Conservation (phyloP, 2,113 vertebrate genomes). For the Lutjanus erythropterus region DNA sequence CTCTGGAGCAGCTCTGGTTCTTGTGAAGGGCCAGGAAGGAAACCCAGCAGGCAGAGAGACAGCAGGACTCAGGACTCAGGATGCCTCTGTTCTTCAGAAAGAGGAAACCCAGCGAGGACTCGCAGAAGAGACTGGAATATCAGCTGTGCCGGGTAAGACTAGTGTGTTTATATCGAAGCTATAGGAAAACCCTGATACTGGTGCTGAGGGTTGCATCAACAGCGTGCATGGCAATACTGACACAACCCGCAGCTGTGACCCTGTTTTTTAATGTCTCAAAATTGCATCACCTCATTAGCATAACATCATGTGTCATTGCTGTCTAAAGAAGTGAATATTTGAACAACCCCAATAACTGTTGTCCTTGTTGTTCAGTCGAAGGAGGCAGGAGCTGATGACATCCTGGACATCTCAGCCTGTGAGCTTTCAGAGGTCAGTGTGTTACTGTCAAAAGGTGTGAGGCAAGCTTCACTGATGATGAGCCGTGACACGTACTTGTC, state of each 20-base stretch:
- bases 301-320: not conserved
- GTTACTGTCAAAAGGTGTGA: not conserved
- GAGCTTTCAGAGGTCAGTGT: conserved; percentile 92
- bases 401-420: conserved; percentile 93
- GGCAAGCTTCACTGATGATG: not conserved
- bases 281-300: not conserved
- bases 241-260: not conserved
- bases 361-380: conserved; percentile 86
- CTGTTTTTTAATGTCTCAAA: not conserved
- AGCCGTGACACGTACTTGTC: not conserved
- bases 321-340: not conserved
- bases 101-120: conserved; percentile 92
- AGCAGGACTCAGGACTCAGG: conserved; percentile 52
- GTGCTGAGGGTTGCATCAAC: not conserved
- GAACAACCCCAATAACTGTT: not conserved
- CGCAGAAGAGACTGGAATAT: conserved; percentile 92
- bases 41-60: conserved; percentile 9
- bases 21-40: conserved; percentile 16
- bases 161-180: not conserved
- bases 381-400: conserved; percentile 94
- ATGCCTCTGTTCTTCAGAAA: conserved; percentile 95
- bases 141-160: conserved; percentile 92
- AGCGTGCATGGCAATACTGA: not conserved
- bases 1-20: not conserved
- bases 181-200: not conserved